Evolutionary conservation across 2,113 vertebrate genomes (phyloP).

Genomic region (Danionella cerebrum): DNA sequence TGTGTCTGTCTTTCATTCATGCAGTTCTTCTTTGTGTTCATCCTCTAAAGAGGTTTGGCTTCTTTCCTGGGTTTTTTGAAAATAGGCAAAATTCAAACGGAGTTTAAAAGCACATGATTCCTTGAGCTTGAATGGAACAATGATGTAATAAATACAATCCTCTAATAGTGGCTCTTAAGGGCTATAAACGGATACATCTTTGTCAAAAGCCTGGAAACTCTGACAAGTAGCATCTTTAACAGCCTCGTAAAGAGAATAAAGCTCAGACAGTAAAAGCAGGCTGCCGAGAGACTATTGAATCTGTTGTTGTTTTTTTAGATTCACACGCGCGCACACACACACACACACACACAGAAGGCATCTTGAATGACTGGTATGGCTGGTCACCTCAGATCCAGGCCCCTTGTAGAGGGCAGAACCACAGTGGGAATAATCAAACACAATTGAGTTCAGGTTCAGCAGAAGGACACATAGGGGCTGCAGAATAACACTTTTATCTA

Average conservation of each 20-base stretch:
- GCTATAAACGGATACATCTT: not conserved
- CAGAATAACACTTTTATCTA: not conserved
- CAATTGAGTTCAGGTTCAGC: not conserved
- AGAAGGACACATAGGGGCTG: not conserved
- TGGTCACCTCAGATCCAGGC: not conserved
- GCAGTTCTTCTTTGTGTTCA: not conserved
- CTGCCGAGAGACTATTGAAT: no score
- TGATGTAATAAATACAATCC: not conserved
- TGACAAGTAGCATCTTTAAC: not conserved
- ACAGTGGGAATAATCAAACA: not conserved
- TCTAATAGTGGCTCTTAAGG: not conserved
- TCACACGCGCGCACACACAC: no score
- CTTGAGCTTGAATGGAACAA: not conserved
- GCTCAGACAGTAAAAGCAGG: not conserved
- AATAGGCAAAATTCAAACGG: not conserved
- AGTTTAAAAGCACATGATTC: not conserved
- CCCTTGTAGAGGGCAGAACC: not conserved
- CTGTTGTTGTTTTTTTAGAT: no score
- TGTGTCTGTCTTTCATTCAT: not conserved
- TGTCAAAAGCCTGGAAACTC: not conserved
- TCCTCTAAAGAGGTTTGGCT: not conserved
- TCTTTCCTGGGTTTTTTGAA: not conserved
- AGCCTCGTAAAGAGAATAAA: not conserved
- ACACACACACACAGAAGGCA: not conserved
- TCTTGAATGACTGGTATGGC: not conserved